Conservation (phyloP, 2,797 vertebrate genomes). For the Heteromormyrus szaboi region DNA sequence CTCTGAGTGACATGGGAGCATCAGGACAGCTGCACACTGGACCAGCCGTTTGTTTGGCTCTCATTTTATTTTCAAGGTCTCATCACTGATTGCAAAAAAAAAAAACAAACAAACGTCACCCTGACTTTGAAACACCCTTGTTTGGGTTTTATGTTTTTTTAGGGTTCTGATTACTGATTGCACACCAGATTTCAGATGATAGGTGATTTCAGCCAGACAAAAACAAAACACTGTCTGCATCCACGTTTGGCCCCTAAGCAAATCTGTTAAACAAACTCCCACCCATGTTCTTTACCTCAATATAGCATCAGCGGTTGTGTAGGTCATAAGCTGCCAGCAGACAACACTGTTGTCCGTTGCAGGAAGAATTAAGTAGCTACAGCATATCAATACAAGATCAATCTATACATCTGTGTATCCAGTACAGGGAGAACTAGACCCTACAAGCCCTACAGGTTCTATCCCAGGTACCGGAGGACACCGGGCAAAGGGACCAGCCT, state of each 20-base stretch:
- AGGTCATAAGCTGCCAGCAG: background rate
- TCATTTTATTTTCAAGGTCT: background rate
- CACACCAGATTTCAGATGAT: background rate
- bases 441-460: background rate
- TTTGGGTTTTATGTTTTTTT: background rate
- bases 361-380: background rate
- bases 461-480: background rate
- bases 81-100: background rate
- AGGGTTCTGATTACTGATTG: background rate
- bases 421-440: background rate
- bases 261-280: background rate
- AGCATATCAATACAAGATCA: background rate
- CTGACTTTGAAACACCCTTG: conserved; percentile 1
- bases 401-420: background rate
- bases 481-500: background rate
- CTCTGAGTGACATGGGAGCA: background rate
- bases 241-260: background rate
- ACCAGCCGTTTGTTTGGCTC: background rate
- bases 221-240: background rate
- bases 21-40: background rate
- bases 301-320: background rate
- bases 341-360: background rate
- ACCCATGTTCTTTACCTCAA: background rate
- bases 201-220: background rate
- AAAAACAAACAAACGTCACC: background rate